Base-by-base conservation (phyloP, 2,888 invertebrate genomes). In the Muscina levida region DNA sequence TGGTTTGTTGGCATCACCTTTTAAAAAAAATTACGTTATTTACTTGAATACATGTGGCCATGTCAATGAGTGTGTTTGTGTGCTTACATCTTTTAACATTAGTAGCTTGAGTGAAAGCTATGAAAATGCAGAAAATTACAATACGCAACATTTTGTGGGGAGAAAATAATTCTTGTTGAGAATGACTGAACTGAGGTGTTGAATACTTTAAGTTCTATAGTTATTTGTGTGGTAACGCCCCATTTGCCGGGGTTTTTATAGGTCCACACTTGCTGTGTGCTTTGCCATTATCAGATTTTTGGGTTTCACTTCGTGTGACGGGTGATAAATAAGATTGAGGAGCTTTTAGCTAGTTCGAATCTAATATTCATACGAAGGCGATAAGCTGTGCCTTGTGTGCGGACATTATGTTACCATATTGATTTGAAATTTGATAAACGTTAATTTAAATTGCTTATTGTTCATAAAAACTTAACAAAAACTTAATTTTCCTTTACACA, bases 1-100 rank as follows among this genome's bases (percentile, higher is more conserved):
- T 0, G 89, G 89, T 66, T 87, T 88, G 2, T 74, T 77, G 5
- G 79, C 82, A 4, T 86, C 83, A 56, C 88, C 88, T 88, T 31
- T 8, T 15, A 39, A 39, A 68, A 2, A 59, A 31, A 37, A 17
- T 53, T 15, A 19, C 19, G 8, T 22, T 37, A 5, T 31, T 31
- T 31, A 53, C n/a, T 39, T 3, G 0, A 4, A 53, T 31, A 19
- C 3, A 1, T 37, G 22, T 13, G 11, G n/a, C n/a, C n/a, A 68
- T 17, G 19, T 15, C 0, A 68, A 56, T 53, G 2, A 37, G 37
- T 24, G 42, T 67, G 44, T 86, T 83, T 81, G 37, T 24, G 42
- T 67, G 44, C 87, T 83, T 81, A 87, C 87, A 87, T 78, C 82
- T 77, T 44, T 82, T 87, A 0, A 87, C 88, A 6, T 86, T 67